Evolutionary conservation across 2,797 vertebrate species (phyloP).

Genomic region (Gambusia yucatana): DNA sequence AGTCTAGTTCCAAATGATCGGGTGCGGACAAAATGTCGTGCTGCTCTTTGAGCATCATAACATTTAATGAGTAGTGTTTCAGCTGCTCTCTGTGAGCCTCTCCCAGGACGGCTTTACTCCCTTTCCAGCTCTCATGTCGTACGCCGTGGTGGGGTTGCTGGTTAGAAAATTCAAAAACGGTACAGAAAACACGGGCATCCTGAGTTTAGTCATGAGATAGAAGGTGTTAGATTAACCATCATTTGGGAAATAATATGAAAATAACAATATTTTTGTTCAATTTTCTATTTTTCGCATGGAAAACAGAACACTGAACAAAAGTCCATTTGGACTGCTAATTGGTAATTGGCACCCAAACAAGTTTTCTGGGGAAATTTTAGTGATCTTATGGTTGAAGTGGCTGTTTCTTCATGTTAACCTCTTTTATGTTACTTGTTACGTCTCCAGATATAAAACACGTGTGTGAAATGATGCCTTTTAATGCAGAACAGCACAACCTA

Average conservation of each 20-base stretch:
- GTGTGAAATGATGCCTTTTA: background rate
- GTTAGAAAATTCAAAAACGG: background rate
- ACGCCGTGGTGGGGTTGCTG: background rate
- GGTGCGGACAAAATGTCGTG: background rate
- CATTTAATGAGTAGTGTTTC: background rate
- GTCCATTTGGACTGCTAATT: background rate
- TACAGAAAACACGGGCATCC: background rate
- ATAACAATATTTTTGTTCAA: background rate
- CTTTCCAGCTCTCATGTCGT: background rate
- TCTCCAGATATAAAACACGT: background rate
- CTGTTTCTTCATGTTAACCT: background rate
- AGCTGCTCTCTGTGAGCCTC: background rate
- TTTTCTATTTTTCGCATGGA: background rate
- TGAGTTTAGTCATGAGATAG: background rate
- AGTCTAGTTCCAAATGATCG: background rate
- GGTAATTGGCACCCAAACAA: background rate
- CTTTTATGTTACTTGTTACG: background rate
- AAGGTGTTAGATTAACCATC: background rate
- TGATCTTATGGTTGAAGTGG: background rate
- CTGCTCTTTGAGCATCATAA: background rate
- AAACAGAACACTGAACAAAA: background rate
- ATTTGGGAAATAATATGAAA: background rate
- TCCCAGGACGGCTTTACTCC: background rate
- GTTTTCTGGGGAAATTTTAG: background rate
- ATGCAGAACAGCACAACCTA: conserved; percentile 1